Base-by-base conservation (phyloP, 2,797 vertebrate genomes). In the Enteromius trimaculatus region DNA sequence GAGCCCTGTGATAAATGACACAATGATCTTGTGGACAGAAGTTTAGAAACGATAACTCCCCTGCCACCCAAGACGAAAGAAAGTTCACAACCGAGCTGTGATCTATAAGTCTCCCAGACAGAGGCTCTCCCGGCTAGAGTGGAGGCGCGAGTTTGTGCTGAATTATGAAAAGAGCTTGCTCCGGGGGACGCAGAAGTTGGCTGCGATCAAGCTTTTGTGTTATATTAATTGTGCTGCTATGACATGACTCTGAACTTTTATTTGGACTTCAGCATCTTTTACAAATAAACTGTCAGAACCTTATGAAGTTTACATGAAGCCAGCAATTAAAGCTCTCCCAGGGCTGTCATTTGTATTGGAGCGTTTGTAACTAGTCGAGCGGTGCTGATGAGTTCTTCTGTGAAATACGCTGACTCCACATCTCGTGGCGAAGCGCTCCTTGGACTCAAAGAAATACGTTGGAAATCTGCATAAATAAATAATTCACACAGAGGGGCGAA, bases 401-500 rank as follows among this genome's bases (percentile, higher is more conserved):
- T 78, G 75, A 89, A 84, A 77, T 70, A 75, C 79, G 87, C 82
- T 86, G 90, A 92, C 91, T 91, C 91, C 90, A 89, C 87, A 8
- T 87, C 82, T 87, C 87, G 89, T 77, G 90, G 71, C 80, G 68
- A 87, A 82, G 69, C 14, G 49, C 31, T 82, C 83, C 82, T 85
- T 75, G 75, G 78, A 86, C 87, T 81, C 86, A 90, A 82, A 89
- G 58, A 75, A 42, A 88, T 91, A 87, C 75, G 86, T 91, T 86
- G 86, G 85, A 88, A 89, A 91, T 89, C 92, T 39, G 83, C 81
- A 89, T 89, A 92, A 93, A 94, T 94, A 91, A 92, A 94, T 93
- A 91, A 92, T 94, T 93, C 89, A 92, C 86, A 83, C 75, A 85
- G 29, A 44, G 58, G 39, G 19, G 9, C 31, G 17, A 80, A 69